Conservation (phyloP, 2,113 vertebrate species). For the Tragelaphus scriptus region DNA sequence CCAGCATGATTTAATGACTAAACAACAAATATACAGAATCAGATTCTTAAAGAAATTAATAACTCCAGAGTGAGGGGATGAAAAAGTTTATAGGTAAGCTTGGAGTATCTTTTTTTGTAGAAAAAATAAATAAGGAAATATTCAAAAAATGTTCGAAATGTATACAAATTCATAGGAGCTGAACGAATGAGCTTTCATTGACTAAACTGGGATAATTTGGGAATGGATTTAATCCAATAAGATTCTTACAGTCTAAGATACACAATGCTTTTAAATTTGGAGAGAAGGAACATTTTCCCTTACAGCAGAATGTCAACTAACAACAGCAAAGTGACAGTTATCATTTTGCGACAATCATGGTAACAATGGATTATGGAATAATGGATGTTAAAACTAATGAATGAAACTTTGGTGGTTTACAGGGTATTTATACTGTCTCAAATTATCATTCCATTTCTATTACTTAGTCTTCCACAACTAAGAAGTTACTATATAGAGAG, state of each 20-base stretch:
- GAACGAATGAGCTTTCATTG: not conserved
- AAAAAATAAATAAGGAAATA: not conserved
- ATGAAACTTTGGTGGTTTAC: not conserved
- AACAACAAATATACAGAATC: not conserved
- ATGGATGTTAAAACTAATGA: not conserved
- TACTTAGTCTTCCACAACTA: not conserved
- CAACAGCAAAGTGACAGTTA: not conserved
- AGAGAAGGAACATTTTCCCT: not conserved
- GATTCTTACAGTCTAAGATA: not conserved
- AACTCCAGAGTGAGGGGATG: not conserved
- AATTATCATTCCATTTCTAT: not conserved
- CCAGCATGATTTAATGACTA: not conserved
- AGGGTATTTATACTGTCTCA: not conserved
- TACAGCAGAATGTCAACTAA: not conserved
- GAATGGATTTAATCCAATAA: not conserved
- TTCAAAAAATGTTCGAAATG: not conserved
- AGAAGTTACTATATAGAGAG: not conserved
- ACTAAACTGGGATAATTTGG: not conserved
- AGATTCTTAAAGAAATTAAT: not conserved
- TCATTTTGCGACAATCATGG: rapidly evolving
- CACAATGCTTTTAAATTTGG: not conserved
- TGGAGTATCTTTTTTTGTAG: not conserved
- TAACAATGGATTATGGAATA: not conserved
- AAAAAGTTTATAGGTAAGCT: not conserved
- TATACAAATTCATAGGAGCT: not conserved